Base-by-base conservation (phyloP, 2,113 vertebrate genomes). In the Castor canadensis region DNA sequence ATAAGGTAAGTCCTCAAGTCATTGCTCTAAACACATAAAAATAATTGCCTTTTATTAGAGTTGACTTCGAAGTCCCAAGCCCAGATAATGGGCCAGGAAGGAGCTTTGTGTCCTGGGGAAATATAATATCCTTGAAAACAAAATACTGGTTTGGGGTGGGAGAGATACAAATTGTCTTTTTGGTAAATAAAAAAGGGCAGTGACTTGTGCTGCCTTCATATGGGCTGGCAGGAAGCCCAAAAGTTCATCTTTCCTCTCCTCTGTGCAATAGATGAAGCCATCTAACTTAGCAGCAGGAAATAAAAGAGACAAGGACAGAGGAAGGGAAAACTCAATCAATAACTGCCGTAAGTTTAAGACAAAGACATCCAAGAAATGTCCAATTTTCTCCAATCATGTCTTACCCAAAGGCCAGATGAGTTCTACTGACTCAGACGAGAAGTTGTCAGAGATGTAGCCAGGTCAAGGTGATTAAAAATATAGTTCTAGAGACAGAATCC, bases 1-100 rank as follows among this genome's bases (percentile, higher is more conserved):
- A 89, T 80, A 98, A 97, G 98, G 98, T 98, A 97, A 56, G 96
- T 83, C 54, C 64, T 86, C 80, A 76, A 77, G 17, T 26, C 67
- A 45, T 86, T 56, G 40, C 47, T 24, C 2, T 30, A 82, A 95
- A 75, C 35, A 75, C 12, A 9, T 49, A 56, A 75, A 95, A 80
- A 89, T 6, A 45, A 52, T 40, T 62, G 69, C 6, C 67, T 90
- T 96, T 58, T 73, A 45, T 67, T 87, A 67, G 32, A 87, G 22
- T 38, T 77, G 28, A 83, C 49, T 77, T 71, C 52, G 80, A 86
- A 87, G 38, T 56, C 30, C 16, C 52, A 47, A n/a, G 35, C 12
- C 60, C 20, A n/a, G 6, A n/a, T 90, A 66, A 52, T 54, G 49
- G 72, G 49, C 15, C 45, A 60, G 24, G 35, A 62, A 82, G 76